Evolutionary conservation across 1,140 invertebrate genomes (phyloP), one percentile per base, ranked within the genome.

Genomic region (Lucilia cuprina): DNA sequence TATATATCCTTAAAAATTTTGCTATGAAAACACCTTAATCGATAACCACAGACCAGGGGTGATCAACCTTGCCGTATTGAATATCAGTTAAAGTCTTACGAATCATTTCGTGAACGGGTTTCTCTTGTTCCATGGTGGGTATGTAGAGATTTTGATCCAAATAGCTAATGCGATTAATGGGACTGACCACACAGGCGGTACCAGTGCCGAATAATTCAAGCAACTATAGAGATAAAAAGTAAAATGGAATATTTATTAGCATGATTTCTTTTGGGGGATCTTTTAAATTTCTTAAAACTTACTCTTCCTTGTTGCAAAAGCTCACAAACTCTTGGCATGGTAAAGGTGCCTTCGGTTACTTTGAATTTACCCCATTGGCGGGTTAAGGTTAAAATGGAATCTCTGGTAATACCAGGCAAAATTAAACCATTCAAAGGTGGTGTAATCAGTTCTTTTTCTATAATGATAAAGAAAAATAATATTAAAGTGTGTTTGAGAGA

Each of bases 201-300:
- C 98, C 98, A 77, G 97, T 94, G 74, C 98, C 98, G 92, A 99
- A 99, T 87, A 99, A 93, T 92, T 99, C 98, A 85, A 98, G 88
- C 77, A 99, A 91, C 97, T 98, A 91, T 17, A 83, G 47, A 35
- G 2, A 17, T 70, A 49, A 83, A 14, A 70, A 70, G 65, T 83
- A 14, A 5, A 30, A 30, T 1, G 1, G 25, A 70, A 75, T 19
- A 83, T 21, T 82, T 75, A 30, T 41, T 49, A 82, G 12, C 41
- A 30, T 2, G 25, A n/a, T 10, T 80, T 80, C 3, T 77, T 17
- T 49, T n/a, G n/a, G n/a, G n/a, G n/a, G n/a, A n/a, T n/a, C 19
- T 60, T 50, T 84, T 50, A 19, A 65, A 2, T 0, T 35, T 77
- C 4, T n/a, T 35, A 49, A 30, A 65, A 93, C 94, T 95, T 94